A percentile compares a stretch with the other conserved stretches of the same genome.
Evolutionary conservation across 1,140 invertebrate genomes (phyloP).

Genomic region (Panagrolaimus sp.): DNA sequence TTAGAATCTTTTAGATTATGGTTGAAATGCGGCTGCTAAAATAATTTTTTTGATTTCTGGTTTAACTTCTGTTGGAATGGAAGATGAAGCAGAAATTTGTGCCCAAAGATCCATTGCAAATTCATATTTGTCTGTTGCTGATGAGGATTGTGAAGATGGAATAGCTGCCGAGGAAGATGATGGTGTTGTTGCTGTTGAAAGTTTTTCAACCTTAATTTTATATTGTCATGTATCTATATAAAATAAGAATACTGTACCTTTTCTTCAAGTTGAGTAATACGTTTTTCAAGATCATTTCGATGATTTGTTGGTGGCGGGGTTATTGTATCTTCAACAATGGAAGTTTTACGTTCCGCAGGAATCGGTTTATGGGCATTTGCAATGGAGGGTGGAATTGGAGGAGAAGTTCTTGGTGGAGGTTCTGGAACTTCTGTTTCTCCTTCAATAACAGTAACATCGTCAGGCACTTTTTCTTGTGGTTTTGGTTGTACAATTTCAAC

Average conservation of each 20-base stretch:
- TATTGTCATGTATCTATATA: too few relatives aligned
- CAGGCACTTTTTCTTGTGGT: background rate
- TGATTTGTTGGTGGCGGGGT: background rate
- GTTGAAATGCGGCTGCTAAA: too few relatives aligned
- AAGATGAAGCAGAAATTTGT: background rate
- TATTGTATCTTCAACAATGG: background rate
- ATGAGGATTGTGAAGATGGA: too few relatives aligned
- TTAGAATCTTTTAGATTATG: too few relatives aligned
- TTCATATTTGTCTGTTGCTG: background rate
- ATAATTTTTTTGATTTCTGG: constrained; percentile 7
- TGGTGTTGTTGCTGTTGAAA: background rate
- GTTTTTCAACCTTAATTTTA: background rate
- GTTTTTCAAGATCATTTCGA: background rate
- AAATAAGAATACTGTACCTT: too few relatives aligned
- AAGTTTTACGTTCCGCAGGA: background rate
- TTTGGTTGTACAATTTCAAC: background rate
- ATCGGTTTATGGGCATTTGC: background rate
- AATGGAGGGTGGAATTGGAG: background rate
- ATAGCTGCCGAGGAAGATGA: background rate
- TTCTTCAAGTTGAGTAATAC: background rate
- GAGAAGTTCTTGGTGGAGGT: background rate
- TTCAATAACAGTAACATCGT: too few relatives aligned
- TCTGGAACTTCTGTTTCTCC: background rate
- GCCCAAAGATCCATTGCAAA: constrained; percentile 11
- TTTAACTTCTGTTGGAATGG: background rate